Evolutionary conservation across 1,140 invertebrate species (phyloP).

Genomic region (Drosophila equinoxialis): DNA sequence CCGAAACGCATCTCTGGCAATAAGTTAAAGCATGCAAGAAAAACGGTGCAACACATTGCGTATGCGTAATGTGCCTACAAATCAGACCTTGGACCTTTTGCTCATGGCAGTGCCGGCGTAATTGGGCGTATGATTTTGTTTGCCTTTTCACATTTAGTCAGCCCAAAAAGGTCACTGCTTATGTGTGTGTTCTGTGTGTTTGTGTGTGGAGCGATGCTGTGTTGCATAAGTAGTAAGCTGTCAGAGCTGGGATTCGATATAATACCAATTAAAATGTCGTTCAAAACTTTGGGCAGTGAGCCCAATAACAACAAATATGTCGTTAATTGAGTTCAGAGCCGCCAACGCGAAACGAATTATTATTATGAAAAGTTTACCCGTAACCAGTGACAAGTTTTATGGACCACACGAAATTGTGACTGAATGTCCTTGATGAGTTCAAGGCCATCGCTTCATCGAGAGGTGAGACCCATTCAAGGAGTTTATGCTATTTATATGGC

Average conservation of each 20-base stretch:
- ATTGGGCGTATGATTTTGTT: slow-evolving; percentile 68
- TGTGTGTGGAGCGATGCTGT: slow-evolving; percentile 28
- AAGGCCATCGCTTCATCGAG: slow-evolving; percentile 26
- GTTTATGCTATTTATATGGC: slow-evolving; percentile 39
- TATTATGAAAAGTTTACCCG: slow-evolving; percentile 64
- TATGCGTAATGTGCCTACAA: slow-evolving; percentile 39
- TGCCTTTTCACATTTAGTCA: slow-evolving; percentile 51
- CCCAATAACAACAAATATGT: slow-evolving; percentile 21
- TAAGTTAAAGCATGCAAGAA: background rate
- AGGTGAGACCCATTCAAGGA: background rate
- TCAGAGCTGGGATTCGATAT: background rate
- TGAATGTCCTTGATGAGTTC: slow-evolving; percentile 45
- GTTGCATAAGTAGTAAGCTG: slow-evolving; percentile 28
- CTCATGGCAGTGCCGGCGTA: slow-evolving; percentile 32
- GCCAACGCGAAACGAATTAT: slow-evolving; percentile 54
- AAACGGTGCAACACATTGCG: slow-evolving; percentile 35
- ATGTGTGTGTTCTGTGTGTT: slow-evolving; percentile 20
- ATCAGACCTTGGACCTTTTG: slow-evolving; percentile 19
- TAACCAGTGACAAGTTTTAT: slow-evolving; percentile 82
- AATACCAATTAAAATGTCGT: slow-evolving; percentile 57
- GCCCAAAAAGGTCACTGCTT: slow-evolving; percentile 55
- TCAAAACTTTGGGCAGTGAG: slow-evolving; percentile 36
- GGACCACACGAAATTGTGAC: slow-evolving; percentile 12
- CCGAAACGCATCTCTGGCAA: too few species aligned
- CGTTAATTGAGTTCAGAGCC: slow-evolving; percentile 62